Evolutionary conservation across 1,140 invertebrate species (phyloP).

Genomic region (Protaetia brevitarsis): DNA sequence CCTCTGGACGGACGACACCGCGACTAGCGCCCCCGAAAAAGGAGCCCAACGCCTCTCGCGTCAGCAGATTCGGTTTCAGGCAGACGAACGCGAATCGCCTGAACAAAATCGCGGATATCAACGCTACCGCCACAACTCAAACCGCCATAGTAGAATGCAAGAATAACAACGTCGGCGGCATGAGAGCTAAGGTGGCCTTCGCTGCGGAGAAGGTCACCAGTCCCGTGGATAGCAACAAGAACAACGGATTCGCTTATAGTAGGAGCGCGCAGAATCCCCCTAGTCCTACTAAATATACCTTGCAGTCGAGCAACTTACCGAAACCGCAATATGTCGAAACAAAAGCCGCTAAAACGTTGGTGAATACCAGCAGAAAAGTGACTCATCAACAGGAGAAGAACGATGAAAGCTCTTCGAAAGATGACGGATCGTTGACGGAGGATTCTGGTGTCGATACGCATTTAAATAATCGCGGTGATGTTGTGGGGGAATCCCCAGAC

Average conservation of each 20-base stretch:
- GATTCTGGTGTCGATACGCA: constrained; percentile 64
- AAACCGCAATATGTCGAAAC: constrained; percentile 67
- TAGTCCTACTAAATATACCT: constrained; percentile 59
- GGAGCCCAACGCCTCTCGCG: constrained; percentile 49
- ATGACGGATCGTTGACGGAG: constrained; percentile 54
- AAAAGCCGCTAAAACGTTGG: constrained; percentile 70
- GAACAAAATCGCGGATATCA: constrained; percentile 53
- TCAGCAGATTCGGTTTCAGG: constrained; percentile 55
- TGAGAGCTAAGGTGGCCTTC: not conserved
- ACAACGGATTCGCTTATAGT: not conserved
- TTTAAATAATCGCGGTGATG: constrained; percentile 47
- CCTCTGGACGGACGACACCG: constrained; percentile 52
- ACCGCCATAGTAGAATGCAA: constrained; percentile 30
- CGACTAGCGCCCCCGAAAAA: constrained; percentile 54
- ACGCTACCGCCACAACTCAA: constrained; percentile 29
- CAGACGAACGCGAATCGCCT: constrained; percentile 48
- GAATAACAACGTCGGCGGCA: constrained; percentile 37
- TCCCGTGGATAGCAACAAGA: constrained; percentile 11
- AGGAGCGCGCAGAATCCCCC: constrained; percentile 32
- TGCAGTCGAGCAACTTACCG: constrained; percentile 70
- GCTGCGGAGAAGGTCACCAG: constrained; percentile 1
- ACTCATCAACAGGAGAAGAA: constrained; percentile 39
- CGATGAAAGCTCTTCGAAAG: constrained; percentile 47
- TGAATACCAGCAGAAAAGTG: constrained; percentile 57
- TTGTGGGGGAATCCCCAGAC: constrained; percentile 43